Evolutionary conservation across 2,888 invertebrate genomes (phyloP).

Genomic region (Drosophila suboccidentalis): DNA sequence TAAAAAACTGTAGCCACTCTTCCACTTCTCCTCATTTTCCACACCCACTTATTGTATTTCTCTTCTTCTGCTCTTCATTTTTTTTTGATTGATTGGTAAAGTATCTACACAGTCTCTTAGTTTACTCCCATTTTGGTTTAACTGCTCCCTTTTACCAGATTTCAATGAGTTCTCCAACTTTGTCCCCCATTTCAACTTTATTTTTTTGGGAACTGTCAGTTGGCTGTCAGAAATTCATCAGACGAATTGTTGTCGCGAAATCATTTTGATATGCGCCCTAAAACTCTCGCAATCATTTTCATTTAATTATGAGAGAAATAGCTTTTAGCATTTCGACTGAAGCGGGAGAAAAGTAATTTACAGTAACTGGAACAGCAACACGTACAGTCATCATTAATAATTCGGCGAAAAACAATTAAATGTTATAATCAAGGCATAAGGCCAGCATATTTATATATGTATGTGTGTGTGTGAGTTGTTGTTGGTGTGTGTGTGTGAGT

Average conservation of each 20-base stretch:
- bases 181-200: neutral
- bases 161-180: constrained; percentile 3
- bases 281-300: constrained; percentile 35
- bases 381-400: constrained; percentile 62
- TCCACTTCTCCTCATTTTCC: constrained; percentile 3
- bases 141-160: neutral
- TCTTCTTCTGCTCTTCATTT: neutral
- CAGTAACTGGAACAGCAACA: constrained; percentile 38
- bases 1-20: constrained; percentile 48
- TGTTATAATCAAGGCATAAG: constrained; percentile 57
- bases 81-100: constrained; percentile 58
- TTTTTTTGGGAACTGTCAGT: constrained; percentile 19
- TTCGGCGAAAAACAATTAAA: constrained; percentile 59
- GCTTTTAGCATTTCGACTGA: neutral
- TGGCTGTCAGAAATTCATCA: constrained; percentile 19
- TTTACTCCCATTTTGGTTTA: neutral
- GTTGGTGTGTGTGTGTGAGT: constrained; percentile 11
- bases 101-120: constrained; percentile 13
- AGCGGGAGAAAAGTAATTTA: constrained; percentile 44
- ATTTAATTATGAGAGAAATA: constrained; percentile 55
- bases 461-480: neutral
- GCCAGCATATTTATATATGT: constrained; percentile 17
- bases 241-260: constrained; percentile 33
- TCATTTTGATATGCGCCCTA: constrained; percentile 28
- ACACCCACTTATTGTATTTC: neutral